These are phyloP conservation scores for Numenius arquata DNA, from an alignment of 2,113 vertebrate species.

Conservation along the genomic window DNA sequence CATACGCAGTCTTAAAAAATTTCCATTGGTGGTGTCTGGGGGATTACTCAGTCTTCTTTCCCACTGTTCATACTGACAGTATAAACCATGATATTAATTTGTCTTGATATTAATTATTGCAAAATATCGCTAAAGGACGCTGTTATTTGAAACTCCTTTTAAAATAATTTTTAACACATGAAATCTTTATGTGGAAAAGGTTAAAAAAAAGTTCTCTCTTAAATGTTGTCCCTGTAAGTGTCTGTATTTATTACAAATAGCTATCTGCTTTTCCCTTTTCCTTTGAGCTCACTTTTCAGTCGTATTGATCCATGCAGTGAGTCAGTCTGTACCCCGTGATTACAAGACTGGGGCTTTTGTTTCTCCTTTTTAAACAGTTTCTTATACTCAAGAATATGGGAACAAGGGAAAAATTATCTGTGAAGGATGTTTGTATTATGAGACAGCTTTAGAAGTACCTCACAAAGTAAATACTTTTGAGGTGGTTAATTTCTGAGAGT, in stretches of 20 bases:
- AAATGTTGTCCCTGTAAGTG: neutral
- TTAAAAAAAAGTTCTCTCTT: neutral
- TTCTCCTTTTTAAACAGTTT: neutral
- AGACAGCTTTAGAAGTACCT: neutral
- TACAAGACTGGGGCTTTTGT: neutral
- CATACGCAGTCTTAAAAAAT: neutral
- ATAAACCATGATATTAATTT: neutral
- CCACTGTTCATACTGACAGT: neutral
- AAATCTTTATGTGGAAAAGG: neutral
- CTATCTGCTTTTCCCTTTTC: neutral
- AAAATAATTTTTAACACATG: neutral
- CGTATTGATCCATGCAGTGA: neutral
- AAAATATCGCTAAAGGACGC: neutral
- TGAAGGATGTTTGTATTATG: neutral
- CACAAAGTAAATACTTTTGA: neutral
- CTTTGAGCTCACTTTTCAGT: neutral
- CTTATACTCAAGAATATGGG: neutral
- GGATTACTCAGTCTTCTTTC: neutral
- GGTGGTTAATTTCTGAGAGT: neutral
- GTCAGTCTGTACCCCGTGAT: neutral
- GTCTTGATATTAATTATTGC: neutral
- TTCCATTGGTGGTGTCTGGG: neutral
- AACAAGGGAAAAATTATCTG: neutral
- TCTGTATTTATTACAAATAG: neutral
- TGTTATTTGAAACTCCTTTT: neutral